Percentiles rank a stretch among this genome's conserved stretches.
These are phyloP conservation scores for Coreius guichenoti DNA, from an alignment of 2,797 vertebrate genomes.

Conservation along the genomic window DNA sequence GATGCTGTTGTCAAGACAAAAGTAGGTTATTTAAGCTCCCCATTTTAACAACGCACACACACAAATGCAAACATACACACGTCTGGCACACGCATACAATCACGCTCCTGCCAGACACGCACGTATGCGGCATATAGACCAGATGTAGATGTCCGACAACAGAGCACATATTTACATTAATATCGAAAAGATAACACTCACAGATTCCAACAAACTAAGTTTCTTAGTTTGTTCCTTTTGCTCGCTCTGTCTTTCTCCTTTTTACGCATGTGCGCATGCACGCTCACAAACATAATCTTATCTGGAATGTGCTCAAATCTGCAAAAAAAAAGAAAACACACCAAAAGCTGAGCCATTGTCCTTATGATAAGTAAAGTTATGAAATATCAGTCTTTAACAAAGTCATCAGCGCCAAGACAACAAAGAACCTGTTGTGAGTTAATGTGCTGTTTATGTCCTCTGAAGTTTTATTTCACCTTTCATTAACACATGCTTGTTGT, in stretches of 20 bases:
- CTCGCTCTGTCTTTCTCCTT: neutral
- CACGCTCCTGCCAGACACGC: constrained; percentile 16
- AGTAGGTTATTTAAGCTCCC: constrained; percentile 98
- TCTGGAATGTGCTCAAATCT: constrained; percentile 71
- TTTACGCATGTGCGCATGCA: constrained; percentile 37
- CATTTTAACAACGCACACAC: constrained; percentile 80
- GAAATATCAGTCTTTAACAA: constrained; percentile 56
- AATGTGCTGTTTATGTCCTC: constrained; percentile 68
- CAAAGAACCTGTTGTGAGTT: constrained; percentile 56
- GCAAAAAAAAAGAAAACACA: constrained; percentile 25
- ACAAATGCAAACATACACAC: constrained; percentile 47
- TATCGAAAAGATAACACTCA: constrained; percentile 73
- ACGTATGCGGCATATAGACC: constrained; percentile 51
- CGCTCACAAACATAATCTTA: constrained; percentile 63
- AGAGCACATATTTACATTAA: constrained; percentile 49
- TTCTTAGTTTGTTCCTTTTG: constrained; percentile 10
- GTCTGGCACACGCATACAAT: constrained; percentile 37
- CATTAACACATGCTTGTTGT: constrained; percentile 59
- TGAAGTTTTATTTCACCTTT: constrained; percentile 63
- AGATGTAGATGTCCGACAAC: constrained; percentile 51
- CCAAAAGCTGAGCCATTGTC: constrained; percentile 61
- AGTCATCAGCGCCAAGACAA: constrained; percentile 58
- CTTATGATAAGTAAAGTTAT: constrained; percentile 62
- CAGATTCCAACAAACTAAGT: constrained; percentile 59
- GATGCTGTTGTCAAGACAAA: constrained; percentile 97